These are phyloP conservation scores for Nycteola revayana DNA, from an alignment of 2,888 invertebrate genomes.

Conservation along the genomic window DNA sequence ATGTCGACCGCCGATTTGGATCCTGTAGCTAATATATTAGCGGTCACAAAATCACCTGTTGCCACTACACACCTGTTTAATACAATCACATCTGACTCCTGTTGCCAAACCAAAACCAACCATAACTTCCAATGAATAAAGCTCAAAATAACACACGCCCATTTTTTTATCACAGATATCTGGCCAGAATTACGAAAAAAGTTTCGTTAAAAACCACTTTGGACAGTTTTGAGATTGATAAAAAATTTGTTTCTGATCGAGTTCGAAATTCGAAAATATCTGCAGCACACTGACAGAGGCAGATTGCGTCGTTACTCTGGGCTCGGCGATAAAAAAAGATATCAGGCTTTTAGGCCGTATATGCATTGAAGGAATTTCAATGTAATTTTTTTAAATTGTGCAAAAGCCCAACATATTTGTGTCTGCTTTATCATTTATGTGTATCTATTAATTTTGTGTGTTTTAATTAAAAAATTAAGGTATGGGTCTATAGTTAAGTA, in stretches of 20 bases:
- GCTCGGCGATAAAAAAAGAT: conserved; percentile 22
- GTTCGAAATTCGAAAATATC: conserved; percentile 24
- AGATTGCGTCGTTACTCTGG: conserved; percentile 20
- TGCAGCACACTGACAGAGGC: conserved; percentile 22
- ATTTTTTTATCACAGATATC: conserved; percentile 47
- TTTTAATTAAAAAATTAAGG: no score
- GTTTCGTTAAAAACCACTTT: conserved; percentile 35
- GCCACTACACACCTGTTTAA: conserved; percentile 68
- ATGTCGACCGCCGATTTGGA: conserved; percentile 68
- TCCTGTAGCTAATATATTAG: conserved; percentile 72
- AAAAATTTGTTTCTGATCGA: conserved; percentile 32
- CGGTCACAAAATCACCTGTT: conserved; percentile 78
- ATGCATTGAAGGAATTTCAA: no score
- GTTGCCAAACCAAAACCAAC: conserved; percentile 30
- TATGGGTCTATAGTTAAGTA: no score
- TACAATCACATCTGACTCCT: conserved; percentile 73
- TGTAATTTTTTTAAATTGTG: no score
- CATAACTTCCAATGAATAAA: conserved; percentile 8
- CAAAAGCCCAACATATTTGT: no score
- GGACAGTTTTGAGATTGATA: conserved; percentile 50
- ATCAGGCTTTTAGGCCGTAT: no score
- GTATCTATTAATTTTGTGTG: no score
- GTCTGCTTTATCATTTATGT: no score
- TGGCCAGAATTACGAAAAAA: conserved; percentile 54
- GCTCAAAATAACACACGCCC: conserved; percentile 17